Percentiles rank a stretch among this genome's conserved stretches.
These are phyloP conservation scores for Chionoecetes opilio DNA, from an alignment of 1,140 invertebrate species.

Conservation along the genomic window DNA sequence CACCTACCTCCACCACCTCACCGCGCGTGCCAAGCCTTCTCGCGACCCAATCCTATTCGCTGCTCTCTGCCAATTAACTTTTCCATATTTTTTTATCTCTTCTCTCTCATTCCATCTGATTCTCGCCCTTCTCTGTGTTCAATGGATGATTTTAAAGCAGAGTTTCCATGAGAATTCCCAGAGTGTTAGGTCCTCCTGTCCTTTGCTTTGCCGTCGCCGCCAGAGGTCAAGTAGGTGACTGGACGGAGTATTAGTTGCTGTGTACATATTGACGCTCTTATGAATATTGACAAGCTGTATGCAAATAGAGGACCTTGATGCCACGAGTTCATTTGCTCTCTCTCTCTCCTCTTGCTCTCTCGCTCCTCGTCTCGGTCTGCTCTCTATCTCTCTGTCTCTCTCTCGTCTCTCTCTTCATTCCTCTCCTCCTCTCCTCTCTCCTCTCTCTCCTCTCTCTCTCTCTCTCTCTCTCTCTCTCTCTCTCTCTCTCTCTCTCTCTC, in stretches of 20 bases:
- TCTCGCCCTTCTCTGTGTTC: not conserved
- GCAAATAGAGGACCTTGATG: not conserved
- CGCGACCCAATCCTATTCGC: not conserved
- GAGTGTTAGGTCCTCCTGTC: not conserved
- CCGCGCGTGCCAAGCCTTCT: too few relatives aligned
- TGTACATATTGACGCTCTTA: slow-evolving; percentile 29
- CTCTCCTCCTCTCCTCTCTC: not conserved
- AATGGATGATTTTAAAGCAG: not conserved
- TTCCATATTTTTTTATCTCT: not conserved
- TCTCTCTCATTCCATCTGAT: not conserved
- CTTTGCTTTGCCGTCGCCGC: not conserved
- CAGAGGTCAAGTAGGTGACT: slow-evolving; percentile 27
- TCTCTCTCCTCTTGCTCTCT: not conserved
- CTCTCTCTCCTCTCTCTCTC: not conserved
- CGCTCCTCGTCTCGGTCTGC: too few relatives aligned
- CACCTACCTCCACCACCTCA: not conserved
- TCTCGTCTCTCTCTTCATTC: not conserved
- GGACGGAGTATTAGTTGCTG: slow-evolving; percentile 18
- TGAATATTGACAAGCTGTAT: slow-evolving; percentile 30
- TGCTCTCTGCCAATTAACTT: not conserved
- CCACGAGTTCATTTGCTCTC: not conserved
- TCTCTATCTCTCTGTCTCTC: not conserved
- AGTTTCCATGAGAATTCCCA: not conserved
- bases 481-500: not conserved
- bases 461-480: not conserved